Evolutionary conservation across 2,797 vertebrate genomes (phyloP).

Genomic region (Spondyliosoma cantharus): DNA sequence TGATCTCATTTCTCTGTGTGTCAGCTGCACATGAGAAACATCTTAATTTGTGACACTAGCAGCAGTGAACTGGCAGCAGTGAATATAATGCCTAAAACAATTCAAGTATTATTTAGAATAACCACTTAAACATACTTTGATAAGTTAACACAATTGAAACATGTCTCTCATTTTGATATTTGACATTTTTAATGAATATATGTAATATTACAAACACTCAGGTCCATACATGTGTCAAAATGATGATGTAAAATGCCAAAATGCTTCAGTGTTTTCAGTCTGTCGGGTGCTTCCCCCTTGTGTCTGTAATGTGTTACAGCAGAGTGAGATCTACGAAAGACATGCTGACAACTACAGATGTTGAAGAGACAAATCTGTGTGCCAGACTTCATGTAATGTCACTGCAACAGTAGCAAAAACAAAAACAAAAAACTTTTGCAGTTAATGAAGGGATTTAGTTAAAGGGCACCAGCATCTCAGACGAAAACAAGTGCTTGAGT

Average conservation of each 20-base stretch:
- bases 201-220: not conserved
- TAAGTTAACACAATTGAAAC: not conserved
- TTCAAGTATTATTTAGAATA: not conserved
- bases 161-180: not conserved
- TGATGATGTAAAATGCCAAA: not conserved
- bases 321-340: not conserved
- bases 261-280: not conserved
- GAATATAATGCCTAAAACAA: not conserved
- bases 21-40: no score
- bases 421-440: not conserved
- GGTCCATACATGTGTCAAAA: not conserved
- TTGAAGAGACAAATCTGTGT: not conserved
- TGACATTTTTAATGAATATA: not conserved
- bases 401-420: not conserved
- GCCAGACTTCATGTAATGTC: not conserved
- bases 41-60: no score
- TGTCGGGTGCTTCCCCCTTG: conserved; percentile 30
- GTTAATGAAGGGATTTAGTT: not conserved
- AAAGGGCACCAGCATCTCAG: not conserved
- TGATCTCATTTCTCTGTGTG: no score
- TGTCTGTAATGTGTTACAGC: conserved; percentile 44
- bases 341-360: not conserved
- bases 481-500: no score
- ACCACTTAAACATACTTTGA: not conserved
- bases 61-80: not conserved